phyloP scores from a whole-genome alignment of 92 coral and sea anemone genomes.

The Palythoa grandiflora region DNA sequence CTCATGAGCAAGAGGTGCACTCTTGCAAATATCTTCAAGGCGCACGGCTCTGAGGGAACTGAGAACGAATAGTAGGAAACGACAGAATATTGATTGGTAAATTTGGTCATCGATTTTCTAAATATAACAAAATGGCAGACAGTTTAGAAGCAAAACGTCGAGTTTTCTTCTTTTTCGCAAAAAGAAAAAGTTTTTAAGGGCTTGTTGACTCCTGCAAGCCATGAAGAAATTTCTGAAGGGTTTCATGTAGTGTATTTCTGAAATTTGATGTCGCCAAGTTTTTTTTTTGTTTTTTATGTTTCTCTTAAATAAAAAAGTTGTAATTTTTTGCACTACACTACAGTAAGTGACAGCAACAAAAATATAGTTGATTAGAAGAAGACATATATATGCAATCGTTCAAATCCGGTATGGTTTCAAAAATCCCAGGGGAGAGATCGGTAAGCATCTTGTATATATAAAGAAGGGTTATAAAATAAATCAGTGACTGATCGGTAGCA shows the following conservation, averaged over 20 bases:
- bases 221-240: conserved; percentile 1
- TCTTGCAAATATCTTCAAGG: neutral
- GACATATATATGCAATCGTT: neutral
- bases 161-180: too few species aligned
- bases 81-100: neutral
- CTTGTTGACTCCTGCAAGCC: neutral
- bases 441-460: neutral
- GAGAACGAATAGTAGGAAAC: conserved; percentile 1
- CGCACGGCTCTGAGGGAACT: neutral
- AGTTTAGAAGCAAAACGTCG: neutral
- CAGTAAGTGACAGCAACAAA: neutral
- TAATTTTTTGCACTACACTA: neutral
- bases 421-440: neutral
- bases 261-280: neutral
- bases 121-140: neutral
- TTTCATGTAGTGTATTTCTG: conserved; percentile 21
- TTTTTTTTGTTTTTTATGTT: neutral
- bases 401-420: neutral
- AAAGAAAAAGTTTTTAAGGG: too few species aligned
- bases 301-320: neutral
- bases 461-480: too few species aligned
- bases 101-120: neutral
- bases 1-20: neutral
- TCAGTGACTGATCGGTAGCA: too few species aligned
- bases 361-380: neutral